Conservation (phyloP, 2,888 invertebrate species). For the Mesorhabditis belari region DNA sequence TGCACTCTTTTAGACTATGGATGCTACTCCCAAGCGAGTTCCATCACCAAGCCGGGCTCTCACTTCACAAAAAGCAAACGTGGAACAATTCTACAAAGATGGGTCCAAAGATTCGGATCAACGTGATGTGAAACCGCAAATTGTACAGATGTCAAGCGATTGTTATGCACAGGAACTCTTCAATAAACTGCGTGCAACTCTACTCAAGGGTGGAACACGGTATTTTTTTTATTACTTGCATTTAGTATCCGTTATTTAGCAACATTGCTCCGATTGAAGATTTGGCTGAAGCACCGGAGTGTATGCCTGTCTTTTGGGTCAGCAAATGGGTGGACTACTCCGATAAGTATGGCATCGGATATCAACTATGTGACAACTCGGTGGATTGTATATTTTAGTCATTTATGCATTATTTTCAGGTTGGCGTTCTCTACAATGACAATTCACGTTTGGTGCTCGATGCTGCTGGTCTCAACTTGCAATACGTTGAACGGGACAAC, state of each 20-base stretch:
- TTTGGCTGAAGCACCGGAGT: conserved; percentile 87
- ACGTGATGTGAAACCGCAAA: no score
- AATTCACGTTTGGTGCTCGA: conserved; percentile 86
- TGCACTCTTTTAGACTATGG: no score
- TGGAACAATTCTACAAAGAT: no score
- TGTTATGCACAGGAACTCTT: background rate
- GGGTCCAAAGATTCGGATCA: no score
- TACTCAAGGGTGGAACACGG: background rate
- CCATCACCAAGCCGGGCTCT: no score
- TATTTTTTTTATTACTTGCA: background rate
- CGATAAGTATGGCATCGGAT: conserved; percentile 98
- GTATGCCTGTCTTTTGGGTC: conserved; percentile 91
- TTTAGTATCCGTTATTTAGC: background rate
- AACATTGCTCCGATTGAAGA: conserved; percentile 59
- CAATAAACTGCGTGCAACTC: background rate
- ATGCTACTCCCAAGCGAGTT: no score
- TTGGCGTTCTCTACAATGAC: conserved; percentile 98
- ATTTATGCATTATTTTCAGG: conserved; percentile 54
- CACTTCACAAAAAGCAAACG: no score
- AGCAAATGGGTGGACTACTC: conserved; percentile 99
- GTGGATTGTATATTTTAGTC: conserved; percentile 7
- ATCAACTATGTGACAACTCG: conserved; percentile 91
- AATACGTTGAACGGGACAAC: conserved; percentile 87
- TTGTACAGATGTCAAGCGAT: no score
- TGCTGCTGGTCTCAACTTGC: conserved; percentile 85